Evolutionary conservation across 2,113 vertebrate species (phyloP).

Genomic region (Fulmarus glacialis): DNA sequence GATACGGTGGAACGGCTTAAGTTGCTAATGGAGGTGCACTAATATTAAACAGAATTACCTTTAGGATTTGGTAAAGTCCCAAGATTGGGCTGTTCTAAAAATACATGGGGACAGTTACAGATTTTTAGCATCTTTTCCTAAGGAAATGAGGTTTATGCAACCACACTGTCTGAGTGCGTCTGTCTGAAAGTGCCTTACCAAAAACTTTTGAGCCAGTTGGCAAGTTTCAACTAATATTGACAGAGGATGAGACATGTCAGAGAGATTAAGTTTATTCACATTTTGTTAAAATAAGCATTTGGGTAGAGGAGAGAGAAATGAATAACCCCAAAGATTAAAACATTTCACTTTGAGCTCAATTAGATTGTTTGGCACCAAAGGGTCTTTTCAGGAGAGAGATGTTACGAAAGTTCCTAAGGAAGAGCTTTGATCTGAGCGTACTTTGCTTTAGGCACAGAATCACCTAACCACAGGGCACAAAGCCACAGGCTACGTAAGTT

Average conservation of each 20-base stretch:
- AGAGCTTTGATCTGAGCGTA: neutral
- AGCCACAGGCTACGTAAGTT: conserved; percentile 3
- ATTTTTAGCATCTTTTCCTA: neutral
- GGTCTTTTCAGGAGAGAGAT: neutral
- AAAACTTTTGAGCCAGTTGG: neutral
- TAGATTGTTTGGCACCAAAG: neutral
- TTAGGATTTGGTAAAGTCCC: neutral
- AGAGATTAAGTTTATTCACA: neutral
- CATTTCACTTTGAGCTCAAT: neutral
- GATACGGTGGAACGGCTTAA: neutral
- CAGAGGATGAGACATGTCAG: neutral
- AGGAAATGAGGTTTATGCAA: conserved; percentile 36
- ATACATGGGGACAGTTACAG: neutral
- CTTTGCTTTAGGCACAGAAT: neutral
- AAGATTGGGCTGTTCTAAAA: neutral
- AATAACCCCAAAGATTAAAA: neutral
- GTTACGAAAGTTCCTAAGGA: neutral
- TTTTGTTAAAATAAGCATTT: neutral
- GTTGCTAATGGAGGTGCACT: neutral
- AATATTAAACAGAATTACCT: neutral
- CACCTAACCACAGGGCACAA: conserved; percentile 15
- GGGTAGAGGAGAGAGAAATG: neutral
- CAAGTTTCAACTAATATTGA: neutral
- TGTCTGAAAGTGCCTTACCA: conserved; percentile 1
- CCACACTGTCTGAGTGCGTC: neutral